phyloP scores from a whole-genome alignment of 2,113 vertebrate species.

The Colius striatus region DNA sequence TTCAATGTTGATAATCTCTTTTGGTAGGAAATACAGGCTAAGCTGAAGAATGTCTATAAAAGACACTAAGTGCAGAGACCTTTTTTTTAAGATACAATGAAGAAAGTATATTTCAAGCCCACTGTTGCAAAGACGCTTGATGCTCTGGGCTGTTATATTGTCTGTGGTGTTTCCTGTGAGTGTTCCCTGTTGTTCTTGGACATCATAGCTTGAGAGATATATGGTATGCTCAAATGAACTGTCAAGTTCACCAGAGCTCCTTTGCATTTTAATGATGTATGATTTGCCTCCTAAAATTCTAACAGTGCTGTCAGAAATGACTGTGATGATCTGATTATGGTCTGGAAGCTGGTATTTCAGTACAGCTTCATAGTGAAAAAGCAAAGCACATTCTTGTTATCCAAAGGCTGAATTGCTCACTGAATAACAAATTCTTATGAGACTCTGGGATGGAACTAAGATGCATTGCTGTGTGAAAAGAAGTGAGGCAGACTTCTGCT shows the following conservation, averaged over 20 bases:
- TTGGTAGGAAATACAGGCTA: neutral
- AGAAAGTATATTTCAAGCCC: constrained; percentile 20
- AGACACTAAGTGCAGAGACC: neutral
- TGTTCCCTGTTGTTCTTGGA: neutral
- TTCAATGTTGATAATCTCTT: constrained; percentile 4
- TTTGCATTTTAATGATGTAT: neutral
- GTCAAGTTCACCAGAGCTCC: neutral
- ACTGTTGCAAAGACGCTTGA: neutral
- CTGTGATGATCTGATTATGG: neutral
- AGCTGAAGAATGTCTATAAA: constrained; percentile 49
- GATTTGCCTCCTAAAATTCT: constrained; percentile 22
- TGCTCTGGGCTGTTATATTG: neutral
- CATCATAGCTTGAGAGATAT: neutral
- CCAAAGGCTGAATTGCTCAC: neutral
- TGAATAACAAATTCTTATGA: neutral
- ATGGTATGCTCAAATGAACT: neutral
- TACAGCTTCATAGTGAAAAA: neutral
- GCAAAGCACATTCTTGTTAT: neutral
- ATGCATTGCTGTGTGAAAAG: constrained; percentile 14
- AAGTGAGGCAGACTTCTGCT: constrained; percentile 40
- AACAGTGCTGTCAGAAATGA: constrained; percentile 24
- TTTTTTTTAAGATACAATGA: neutral
- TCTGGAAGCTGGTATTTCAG: constrained; percentile 5
- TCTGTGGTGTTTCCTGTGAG: neutral
- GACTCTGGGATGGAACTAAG: neutral